Percentiles rank a stretch among this genome's conserved stretches.
Conservation (phyloP, 2,113 vertebrate genomes). For the Eptesicus fuscus region DNA sequence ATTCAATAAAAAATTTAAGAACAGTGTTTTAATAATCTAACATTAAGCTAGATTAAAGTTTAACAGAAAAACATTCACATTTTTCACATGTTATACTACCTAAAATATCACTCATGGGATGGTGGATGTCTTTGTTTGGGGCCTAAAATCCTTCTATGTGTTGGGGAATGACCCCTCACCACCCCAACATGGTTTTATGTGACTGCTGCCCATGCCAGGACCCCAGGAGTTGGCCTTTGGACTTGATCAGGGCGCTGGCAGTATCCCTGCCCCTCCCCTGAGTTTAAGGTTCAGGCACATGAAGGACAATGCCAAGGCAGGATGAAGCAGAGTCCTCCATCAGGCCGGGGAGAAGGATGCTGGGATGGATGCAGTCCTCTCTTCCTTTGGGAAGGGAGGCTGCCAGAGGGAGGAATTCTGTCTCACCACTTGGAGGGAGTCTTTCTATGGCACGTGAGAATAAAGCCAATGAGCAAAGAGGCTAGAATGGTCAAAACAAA, state of each 20-base stretch:
- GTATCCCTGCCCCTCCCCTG: background rate
- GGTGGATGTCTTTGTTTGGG: background rate
- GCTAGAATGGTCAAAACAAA: background rate
- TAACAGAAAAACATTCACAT: background rate
- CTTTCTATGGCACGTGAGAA: background rate
- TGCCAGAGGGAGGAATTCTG: background rate
- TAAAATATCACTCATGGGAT: background rate
- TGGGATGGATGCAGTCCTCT: background rate
- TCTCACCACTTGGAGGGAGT: background rate
- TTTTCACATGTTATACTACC: background rate
- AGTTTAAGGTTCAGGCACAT: background rate
- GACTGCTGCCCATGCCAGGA: background rate
- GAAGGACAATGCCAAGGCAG: background rate
- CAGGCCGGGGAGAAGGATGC: background rate
- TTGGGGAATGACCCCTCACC: background rate
- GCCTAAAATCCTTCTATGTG: background rate
- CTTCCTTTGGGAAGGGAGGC: background rate
- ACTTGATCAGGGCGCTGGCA: background rate
- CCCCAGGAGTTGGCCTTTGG: background rate
- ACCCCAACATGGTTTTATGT: background rate
- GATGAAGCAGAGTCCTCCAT: background rate
- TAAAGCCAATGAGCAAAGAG: background rate
- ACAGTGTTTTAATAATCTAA: background rate
- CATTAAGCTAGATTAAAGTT: slow-evolving; percentile 5
- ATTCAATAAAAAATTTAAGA: background rate